A percentile compares a stretch with the other conserved stretches of the same genome.
Conservation (phyloP, 2,113 vertebrate genomes). For the Rhinoderma darwinii region DNA sequence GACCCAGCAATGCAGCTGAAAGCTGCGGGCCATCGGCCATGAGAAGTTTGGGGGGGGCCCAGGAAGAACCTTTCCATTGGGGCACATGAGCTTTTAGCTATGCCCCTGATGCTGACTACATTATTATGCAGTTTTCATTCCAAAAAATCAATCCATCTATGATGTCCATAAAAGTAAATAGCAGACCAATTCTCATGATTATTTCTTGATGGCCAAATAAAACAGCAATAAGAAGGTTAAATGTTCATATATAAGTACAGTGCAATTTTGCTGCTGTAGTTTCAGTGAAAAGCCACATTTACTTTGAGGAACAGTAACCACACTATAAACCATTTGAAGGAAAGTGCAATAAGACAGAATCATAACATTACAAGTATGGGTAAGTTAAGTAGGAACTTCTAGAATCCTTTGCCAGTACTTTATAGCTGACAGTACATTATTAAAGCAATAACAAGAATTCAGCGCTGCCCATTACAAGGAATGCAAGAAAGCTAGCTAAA, state of each 20-base stretch:
- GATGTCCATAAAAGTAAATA: neutral
- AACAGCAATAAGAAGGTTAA: conserved; percentile 1
- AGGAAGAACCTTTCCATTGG: too few species aligned
- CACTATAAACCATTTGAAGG: conserved; percentile 49
- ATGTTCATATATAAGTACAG: conserved; percentile 26
- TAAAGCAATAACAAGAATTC: conserved; percentile 50
- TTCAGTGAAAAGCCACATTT: conserved; percentile 33
- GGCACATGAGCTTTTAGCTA: too few species aligned
- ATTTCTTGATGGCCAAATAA: neutral
- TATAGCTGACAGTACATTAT: conserved; percentile 57
- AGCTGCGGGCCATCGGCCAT: too few species aligned
- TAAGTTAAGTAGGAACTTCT: conserved; percentile 40
- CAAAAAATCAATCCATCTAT: neutral
- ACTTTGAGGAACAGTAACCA: conserved; percentile 49
- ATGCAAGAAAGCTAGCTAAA: conserved; percentile 34
- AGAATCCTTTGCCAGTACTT: conserved; percentile 40
- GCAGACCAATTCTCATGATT: neutral
- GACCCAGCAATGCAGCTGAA: too few species aligned
- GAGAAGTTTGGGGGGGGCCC: too few species aligned
- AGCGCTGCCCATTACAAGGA: conserved; percentile 59
- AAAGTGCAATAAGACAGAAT: conserved; percentile 44
- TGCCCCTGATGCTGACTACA: too few species aligned
- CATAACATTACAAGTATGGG: conserved; percentile 33
- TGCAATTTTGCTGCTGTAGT: neutral
- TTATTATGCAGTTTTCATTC: too few species aligned